phyloP scores from a whole-genome alignment of 2,797 vertebrate species.

The Cyprinodon diabolis region DNA sequence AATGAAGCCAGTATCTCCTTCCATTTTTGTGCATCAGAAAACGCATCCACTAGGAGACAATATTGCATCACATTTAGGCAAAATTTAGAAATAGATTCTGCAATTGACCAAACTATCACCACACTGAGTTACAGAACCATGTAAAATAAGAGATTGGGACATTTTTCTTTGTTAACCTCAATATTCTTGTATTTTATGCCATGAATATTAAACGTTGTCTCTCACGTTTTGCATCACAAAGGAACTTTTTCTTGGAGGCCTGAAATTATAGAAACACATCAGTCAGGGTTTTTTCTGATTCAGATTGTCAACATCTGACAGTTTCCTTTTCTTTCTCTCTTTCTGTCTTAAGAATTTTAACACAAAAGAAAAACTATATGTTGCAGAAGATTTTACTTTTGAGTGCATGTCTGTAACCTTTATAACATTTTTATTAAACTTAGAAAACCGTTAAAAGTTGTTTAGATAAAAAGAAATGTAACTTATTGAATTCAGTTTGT shows the following conservation, averaged over 20 bases:
- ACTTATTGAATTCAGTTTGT: too few species aligned
- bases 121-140: neutral
- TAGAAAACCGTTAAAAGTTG: constrained; percentile 18
- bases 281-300: too few species aligned
- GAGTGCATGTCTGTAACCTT: neutral
- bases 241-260: neutral
- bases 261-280: neutral
- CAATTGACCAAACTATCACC: neutral
- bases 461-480: too few species aligned
- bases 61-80: constrained; percentile 19
- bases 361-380: neutral
- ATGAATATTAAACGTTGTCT: constrained; percentile 12
- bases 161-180: neutral
- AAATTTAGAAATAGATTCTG: constrained; percentile 6
- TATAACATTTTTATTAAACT: neutral
- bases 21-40: constrained; percentile 15
- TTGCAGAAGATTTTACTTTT: neutral
- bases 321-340: too few species aligned
- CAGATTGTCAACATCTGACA: neutral
- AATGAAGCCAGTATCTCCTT: constrained; percentile 12
- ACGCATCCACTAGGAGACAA: constrained; percentile 1
- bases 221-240: constrained; percentile 6
- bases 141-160: neutral
- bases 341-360: neutral
- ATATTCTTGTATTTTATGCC: constrained; percentile 14